Evolutionary conservation across 1,140 invertebrate species (phyloP).

Genomic region (Hyphantria cunea): DNA sequence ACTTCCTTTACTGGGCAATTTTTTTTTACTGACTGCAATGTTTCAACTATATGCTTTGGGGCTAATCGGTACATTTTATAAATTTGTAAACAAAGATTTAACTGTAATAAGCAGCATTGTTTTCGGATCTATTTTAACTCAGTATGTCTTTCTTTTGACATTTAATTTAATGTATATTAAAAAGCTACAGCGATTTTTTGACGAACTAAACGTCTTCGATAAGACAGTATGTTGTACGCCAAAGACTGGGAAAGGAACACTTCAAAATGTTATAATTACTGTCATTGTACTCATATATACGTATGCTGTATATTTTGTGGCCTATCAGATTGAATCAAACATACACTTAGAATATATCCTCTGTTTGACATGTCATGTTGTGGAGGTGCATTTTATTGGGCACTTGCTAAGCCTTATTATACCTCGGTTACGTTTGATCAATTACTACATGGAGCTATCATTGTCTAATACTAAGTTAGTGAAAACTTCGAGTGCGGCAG

Average conservation of each 20-base stretch:
- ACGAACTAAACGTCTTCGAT: conserved; percentile 41
- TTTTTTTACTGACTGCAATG: too few relatives aligned
- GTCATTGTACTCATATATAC: conserved; percentile 16
- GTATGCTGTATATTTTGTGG: conserved; percentile 7
- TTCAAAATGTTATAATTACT: conserved; percentile 25
- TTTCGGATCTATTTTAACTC: conserved; percentile 1
- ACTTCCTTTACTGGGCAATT: conserved; percentile 11
- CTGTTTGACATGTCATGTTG: conserved; percentile 26
- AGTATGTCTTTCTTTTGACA: conserved; percentile 27
- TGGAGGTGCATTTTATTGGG: conserved; percentile 47
- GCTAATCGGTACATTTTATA: too few relatives aligned
- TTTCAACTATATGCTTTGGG: not conserved
- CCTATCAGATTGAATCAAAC: conserved; percentile 3
- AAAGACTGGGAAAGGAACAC: conserved; percentile 25
- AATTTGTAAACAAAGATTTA: too few relatives aligned
- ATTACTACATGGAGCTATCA: conserved; percentile 42
- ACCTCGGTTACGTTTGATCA: conserved; percentile 43
- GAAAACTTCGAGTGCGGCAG: conserved; percentile 6
- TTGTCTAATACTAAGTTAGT: conserved; percentile 30
- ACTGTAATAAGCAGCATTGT: not conserved
- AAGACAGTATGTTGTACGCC: conserved; percentile 39
- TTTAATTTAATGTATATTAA: conserved; percentile 34
- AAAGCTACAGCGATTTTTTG: conserved; percentile 36
- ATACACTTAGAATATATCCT: conserved; percentile 23
- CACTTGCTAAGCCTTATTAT: conserved; percentile 46